A percentile compares a stretch with the other conserved stretches of the same genome.
These are phyloP conservation scores for Myotis yumanensis DNA, from an alignment of 2,113 vertebrate genomes.

Conservation along the genomic window DNA sequence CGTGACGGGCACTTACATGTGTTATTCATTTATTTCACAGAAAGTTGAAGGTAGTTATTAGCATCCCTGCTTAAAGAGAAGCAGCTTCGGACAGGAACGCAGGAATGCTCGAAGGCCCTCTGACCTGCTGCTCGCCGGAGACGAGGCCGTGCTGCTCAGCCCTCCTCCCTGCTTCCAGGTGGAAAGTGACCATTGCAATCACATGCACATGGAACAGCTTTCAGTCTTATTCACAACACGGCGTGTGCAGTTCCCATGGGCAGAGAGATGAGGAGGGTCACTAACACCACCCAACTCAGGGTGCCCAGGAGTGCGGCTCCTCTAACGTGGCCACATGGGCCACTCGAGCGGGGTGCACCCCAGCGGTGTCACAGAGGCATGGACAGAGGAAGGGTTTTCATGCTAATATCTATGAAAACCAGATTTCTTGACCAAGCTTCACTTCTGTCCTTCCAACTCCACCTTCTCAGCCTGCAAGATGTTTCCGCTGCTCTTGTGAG, in stretches of 20 bases:
- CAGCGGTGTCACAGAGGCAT: neutral
- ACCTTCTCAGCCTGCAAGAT: constrained; percentile 88
- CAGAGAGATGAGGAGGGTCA: neutral
- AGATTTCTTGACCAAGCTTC: constrained; percentile 65
- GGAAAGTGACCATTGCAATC: constrained; percentile 34
- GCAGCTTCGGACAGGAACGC: neutral
- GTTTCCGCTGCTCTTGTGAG: too few species aligned
- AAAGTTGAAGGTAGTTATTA: neutral
- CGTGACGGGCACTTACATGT: neutral
- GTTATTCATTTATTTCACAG: constrained; percentile 8
- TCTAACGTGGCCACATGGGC: neutral
- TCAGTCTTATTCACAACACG: neutral
- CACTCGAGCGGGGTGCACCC: neutral
- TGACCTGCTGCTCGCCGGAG: too few species aligned
- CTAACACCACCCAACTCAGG: neutral
- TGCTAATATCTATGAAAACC: constrained; percentile 48
- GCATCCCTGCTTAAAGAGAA: neutral
- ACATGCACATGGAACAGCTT: neutral
- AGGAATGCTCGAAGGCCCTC: neutral
- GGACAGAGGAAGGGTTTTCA: constrained; percentile 58
- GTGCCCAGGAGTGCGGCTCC: neutral
- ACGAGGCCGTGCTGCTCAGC: too few species aligned
- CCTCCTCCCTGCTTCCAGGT: neutral
- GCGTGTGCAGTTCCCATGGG: neutral
- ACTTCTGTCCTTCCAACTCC: constrained; percentile 84